These are phyloP conservation scores for Cyphomyrus discorhynchus DNA, from an alignment of 2,113 vertebrate species.

Conservation along the genomic window DNA sequence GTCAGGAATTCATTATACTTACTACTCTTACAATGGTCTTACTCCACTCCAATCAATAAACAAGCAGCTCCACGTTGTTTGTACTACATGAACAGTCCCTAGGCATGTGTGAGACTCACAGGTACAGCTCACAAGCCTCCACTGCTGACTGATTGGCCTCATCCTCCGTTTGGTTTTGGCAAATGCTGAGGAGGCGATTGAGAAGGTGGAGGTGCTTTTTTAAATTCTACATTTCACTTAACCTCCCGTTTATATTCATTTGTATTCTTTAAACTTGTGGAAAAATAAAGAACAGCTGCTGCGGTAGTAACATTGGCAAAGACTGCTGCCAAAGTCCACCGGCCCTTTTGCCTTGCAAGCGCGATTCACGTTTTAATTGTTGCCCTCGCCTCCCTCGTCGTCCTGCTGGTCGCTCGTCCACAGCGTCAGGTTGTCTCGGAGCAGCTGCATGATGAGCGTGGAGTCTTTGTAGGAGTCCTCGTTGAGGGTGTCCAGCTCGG, in stretches of 20 bases:
- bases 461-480: constrained; percentile 99
- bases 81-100: constrained; percentile 86
- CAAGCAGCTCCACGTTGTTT: constrained; percentile 83
- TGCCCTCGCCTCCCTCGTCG: constrained; percentile 94
- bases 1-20: constrained; percentile 56
- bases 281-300: constrained; percentile 95
- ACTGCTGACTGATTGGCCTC: constrained; percentile 68
- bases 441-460: constrained; percentile 99
- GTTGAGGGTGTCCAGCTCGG: constrained; percentile 98
- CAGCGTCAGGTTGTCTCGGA: constrained; percentile 99
- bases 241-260: constrained; percentile 54
- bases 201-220: constrained; percentile 64
- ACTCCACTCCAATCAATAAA: constrained; percentile 76
- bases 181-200: constrained; percentile 98
- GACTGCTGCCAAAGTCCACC: constrained; percentile 90
- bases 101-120: constrained; percentile 83
- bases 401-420: constrained; percentile 99
- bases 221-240: constrained; percentile 3
- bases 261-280: constrained; percentile 76
- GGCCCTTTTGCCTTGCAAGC: constrained; percentile 40
- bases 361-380: constrained; percentile 74
- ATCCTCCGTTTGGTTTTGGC: constrained; percentile 97
- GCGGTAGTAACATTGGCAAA: constrained; percentile 90
- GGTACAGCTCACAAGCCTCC: constrained; percentile 74
- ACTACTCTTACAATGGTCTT: constrained; percentile 60